phyloP scores from a whole-genome alignment of 2,888 invertebrate species.

The Polydesmus complanatus region DNA sequence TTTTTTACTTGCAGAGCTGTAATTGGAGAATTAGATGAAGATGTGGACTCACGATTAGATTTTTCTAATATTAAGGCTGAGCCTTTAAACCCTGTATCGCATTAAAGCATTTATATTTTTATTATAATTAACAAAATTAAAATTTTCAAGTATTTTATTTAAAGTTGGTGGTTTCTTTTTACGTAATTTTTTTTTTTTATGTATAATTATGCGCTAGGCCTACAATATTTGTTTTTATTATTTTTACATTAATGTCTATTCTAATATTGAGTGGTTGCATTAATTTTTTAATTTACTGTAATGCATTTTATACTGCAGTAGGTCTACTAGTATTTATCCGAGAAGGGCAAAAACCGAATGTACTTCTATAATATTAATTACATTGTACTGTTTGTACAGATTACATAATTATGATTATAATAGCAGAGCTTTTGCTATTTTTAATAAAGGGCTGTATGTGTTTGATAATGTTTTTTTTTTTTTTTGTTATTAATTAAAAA shows the following conservation, averaged over 20 bases:
- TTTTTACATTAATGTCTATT: not conserved
- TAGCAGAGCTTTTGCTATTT: no score
- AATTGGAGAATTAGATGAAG: constrained; percentile 44
- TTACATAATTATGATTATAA: no score
- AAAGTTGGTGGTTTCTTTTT: not conserved
- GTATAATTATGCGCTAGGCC: not conserved
- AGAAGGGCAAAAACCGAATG: no score
- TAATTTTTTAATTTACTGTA: no score
- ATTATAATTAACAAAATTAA: not conserved
- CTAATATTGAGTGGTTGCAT: not conserved
- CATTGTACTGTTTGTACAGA: no score
- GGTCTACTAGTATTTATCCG: no score
- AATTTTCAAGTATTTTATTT: not conserved
- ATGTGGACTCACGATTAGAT: constrained; percentile 39
- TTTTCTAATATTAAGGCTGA: constrained; percentile 41
- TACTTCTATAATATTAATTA: no score
- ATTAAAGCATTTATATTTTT: constrained; percentile 2
- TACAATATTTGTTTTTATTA: not conserved
- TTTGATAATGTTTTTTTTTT: no score
- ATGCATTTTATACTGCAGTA: no score
- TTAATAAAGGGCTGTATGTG: no score
- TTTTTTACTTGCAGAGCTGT: constrained; percentile 38
- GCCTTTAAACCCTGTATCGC: constrained; percentile 29
- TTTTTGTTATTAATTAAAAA: no score
- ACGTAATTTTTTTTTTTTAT: not conserved